Percentiles rank a stretch among this genome's conserved stretches.
These are phyloP conservation scores for Theristicus caerulescens DNA, from an alignment of 2,113 vertebrate genomes.

Conservation along the genomic window DNA sequence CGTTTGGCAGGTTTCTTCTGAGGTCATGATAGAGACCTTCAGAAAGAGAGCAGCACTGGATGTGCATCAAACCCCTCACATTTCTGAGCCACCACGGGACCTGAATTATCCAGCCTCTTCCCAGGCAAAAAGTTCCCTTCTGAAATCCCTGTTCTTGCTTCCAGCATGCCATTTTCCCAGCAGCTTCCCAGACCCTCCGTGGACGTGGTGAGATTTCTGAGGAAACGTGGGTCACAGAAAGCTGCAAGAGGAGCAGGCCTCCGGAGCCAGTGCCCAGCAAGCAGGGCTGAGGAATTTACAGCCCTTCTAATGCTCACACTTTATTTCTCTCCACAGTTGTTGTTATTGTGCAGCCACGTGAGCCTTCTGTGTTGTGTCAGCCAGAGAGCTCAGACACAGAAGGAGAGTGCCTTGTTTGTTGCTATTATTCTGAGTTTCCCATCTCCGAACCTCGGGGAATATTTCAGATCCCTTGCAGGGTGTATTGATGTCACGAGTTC, in stretches of 20 bases:
- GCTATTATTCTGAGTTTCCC: neutral
- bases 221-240: neutral
- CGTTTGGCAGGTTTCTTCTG: neutral
- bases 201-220: neutral
- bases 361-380: conserved; percentile 31
- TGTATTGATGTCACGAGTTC: neutral
- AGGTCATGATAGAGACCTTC: neutral
- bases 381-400: neutral
- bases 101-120: neutral
- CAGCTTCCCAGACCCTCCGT: neutral
- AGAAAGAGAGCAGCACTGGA: neutral
- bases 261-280: neutral
- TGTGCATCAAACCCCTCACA: neutral
- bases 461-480: neutral
- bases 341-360: neutral
- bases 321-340: neutral
- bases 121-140: neutral
- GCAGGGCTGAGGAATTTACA: conserved; percentile 27
- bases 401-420: neutral
- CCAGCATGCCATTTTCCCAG: neutral
- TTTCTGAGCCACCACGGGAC: neutral
- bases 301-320: neutral
- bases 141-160: neutral
- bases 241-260: neutral
- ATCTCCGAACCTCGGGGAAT: neutral